Evolutionary conservation across 2,797 vertebrate genomes (phyloP).

Genomic region (Manis pentadactyla): DNA sequence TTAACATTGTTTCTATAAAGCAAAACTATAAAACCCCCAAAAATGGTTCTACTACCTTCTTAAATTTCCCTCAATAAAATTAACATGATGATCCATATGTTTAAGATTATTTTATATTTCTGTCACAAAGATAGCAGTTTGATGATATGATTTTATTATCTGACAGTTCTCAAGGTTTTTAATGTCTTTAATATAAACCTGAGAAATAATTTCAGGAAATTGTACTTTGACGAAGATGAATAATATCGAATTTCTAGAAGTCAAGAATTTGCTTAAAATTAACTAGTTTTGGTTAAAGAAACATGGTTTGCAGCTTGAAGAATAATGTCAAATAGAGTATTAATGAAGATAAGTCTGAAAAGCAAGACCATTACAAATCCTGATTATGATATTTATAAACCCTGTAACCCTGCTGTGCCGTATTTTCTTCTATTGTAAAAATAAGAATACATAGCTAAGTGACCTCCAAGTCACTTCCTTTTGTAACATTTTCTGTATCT

Average conservation of each 20-base stretch:
- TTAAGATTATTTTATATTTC: conserved; percentile 6
- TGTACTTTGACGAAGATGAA: not conserved
- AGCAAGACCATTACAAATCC: not conserved
- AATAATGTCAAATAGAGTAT: not conserved
- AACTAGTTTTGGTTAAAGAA: not conserved
- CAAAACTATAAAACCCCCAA: not conserved
- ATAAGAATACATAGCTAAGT: not conserved
- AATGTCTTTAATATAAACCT: not conserved
- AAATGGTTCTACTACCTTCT: not conserved
- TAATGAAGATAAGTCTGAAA: not conserved
- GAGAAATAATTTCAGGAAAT: not conserved
- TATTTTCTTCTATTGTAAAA: not conserved
- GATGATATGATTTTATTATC: not conserved
- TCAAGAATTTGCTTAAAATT: conserved; percentile 3
- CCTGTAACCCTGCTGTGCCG: not conserved
- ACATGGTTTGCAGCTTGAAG: not conserved
- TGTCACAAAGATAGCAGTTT: not conserved
- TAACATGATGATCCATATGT: not conserved
- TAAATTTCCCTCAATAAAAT: not conserved
- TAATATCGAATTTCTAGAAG: not conserved
- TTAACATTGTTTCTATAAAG: not conserved
- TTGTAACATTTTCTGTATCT: not conserved
- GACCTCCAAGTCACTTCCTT: not conserved
- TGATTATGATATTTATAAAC: not conserved
- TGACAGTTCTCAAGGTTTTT: not conserved